Base-by-base conservation (phyloP, 2,888 invertebrate genomes). In the Hedychridium roseum region DNA sequence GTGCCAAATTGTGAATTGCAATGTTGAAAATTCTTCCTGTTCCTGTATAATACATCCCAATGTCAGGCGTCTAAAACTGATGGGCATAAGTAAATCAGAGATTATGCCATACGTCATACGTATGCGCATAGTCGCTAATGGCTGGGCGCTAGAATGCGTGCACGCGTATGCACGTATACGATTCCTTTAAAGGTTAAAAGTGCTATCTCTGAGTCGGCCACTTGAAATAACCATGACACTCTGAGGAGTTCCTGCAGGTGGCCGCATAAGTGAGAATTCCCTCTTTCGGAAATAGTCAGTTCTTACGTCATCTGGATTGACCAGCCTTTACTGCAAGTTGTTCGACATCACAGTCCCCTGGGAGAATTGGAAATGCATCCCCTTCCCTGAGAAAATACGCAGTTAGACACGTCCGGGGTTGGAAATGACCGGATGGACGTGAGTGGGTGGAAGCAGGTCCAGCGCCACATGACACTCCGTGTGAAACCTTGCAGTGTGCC, bases 401-500 rank as follows among this genome's bases (percentile, higher is more conserved):
- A 41, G 56, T 63, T 57, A 50, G 52, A 63, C 59, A 63, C 62
- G 64, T 65, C 53, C 61, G 53, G 60, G 41, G 59, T 44, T 47
- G 50, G 43, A 64, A 70, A 66, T 66, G 66, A 66, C 68, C 70
- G 66, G 70, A 70, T 64, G 66, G 45, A 57, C 31, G 45, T 47
- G 50, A 60, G 66, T 64, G 67, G 67, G 66, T 64, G 64, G 57
- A 62, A 57, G 60, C 70, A 73, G 70, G 69, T 71, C 64, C 69
- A 52, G 62, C 49, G 43, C 56, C 69, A 64, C 71, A 71, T 71
- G 71, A 71, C 64, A 57, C 61, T 54, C 50, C 70, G 72, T 73
- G 72, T 71, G 73, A 73, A 73, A 73, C 62, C 65, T 54, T 17
- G 42, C 59, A 52, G 53, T 50, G 34, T 43, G 11, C 21, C 23